These are phyloP conservation scores for Cirrhinus mrigala DNA, from an alignment of 2,797 vertebrate species.

Conservation along the genomic window DNA sequence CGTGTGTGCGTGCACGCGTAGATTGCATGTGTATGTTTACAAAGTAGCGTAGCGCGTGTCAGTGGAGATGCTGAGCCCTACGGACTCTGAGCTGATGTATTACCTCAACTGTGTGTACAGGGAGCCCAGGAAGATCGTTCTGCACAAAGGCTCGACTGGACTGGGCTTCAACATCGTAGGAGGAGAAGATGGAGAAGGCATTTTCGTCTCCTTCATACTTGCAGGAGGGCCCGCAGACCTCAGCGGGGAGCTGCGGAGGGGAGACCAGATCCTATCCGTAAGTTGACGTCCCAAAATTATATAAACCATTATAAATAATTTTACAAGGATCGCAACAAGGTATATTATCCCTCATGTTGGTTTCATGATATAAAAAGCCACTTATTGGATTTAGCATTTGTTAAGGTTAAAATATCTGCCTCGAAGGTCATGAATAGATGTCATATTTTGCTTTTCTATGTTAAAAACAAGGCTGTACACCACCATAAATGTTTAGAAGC, in stretches of 20 bases:
- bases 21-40: constrained; percentile 48
- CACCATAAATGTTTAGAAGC: neutral
- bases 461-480: neutral
- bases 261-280: constrained; percentile 96
- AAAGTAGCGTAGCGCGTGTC: constrained; percentile 12
- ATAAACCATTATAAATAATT: neutral
- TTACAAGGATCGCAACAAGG: neutral
- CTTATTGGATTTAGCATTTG: neutral
- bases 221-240: constrained; percentile 96
- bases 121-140: constrained; percentile 88
- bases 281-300: constrained; percentile 69
- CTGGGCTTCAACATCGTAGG: constrained; percentile 98
- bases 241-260: constrained; percentile 93
- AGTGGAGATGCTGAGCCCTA: constrained; percentile 75
- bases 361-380: neutral
- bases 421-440: neutral
- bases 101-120: constrained; percentile 82
- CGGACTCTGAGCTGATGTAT: constrained; percentile 80
- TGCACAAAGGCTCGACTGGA: constrained; percentile 96
- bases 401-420: neutral
- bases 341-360: neutral
- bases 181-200: constrained; percentile 97
- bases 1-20: constrained; percentile 34
- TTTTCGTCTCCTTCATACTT: constrained; percentile 98
- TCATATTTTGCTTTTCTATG: neutral